Evolutionary conservation across 2,113 vertebrate genomes (phyloP), one percentile per base, ranked within the genome.

Genomic region (Corythornis vintsioides): DNA sequence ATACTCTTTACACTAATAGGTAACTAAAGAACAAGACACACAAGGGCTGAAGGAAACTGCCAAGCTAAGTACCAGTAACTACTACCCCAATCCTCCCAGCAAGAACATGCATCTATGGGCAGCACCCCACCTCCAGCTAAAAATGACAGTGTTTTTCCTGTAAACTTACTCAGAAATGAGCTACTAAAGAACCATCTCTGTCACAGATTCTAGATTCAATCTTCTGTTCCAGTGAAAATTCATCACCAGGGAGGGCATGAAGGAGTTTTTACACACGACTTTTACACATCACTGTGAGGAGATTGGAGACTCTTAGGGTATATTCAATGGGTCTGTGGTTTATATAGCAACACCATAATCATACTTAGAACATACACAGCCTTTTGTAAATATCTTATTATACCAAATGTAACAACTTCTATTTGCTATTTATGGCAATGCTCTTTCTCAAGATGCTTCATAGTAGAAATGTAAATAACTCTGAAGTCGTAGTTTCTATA

Each of bases 401-500:
- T 72, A 53, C 47, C 61, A 77, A 78, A 92, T 61, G 60, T 26
- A 86, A 61, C 74, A 74, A 87, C 52, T 67, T 71, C 60, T 61
- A 52, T 83, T 89, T 74, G 74, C 84, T 92, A 52, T 96, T 95
- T 93, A 83, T 91, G 85, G 87, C 43, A 91, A 90, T 65, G 87
- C n/a, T 87, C 22, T 83, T 93, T 83, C 89, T 95, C 48, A 91
- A 93, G 78, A 89, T 60, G 60, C 72, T 91, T 95, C 87, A 45
- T 33, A 73, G 82, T 50, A 74, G 67, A 73, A 86, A 91, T 31
- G 72, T 95, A 94, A 96, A 95, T 88, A 95, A 45, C 64, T 86
- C 64, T 85, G 53, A 93, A 91, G 72, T 89, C 72, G 91, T 38
- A 85, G 92, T 96, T 96, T 93, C 96, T 93, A 81, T 89, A 95